Conservation (phyloP, 2,797 vertebrate species). For the Lepilemur septentrionalis region DNA sequence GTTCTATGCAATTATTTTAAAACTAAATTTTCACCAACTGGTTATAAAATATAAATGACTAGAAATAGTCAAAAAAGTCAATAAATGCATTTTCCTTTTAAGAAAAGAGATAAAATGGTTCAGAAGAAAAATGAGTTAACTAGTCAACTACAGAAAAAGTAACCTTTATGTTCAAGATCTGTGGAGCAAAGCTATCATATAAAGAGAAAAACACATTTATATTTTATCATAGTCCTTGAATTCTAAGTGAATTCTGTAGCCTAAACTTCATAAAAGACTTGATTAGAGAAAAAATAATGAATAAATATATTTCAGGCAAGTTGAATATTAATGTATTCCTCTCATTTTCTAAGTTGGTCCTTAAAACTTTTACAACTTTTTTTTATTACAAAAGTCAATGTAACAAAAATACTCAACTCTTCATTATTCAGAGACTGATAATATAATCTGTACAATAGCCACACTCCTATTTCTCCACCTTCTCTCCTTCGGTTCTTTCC, state of each 20-base stretch:
- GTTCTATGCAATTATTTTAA: not conserved
- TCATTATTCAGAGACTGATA: not conserved
- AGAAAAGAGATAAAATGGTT: slow-evolving; percentile 16
- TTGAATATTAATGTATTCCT: not conserved
- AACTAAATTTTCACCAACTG: slow-evolving; percentile 32
- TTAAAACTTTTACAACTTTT: not conserved
- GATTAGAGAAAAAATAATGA: not conserved
- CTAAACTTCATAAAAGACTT: not conserved
- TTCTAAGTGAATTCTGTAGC: not conserved
- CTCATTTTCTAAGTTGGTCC: not conserved
- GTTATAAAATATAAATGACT: slow-evolving; percentile 11
- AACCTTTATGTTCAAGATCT: not conserved
- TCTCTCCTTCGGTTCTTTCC: not conserved
- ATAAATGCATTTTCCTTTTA: not conserved
- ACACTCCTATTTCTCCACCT: not conserved
- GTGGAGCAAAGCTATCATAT: not conserved
- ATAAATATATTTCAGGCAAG: not conserved
- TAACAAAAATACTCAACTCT: not conserved
- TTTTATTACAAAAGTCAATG: not conserved
- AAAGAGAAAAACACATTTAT: not conserved
- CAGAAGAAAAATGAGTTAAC: slow-evolving; percentile 17
- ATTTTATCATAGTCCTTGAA: not conserved
- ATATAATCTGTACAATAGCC: not conserved
- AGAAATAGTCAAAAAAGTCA: not conserved
- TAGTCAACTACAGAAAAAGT: not conserved